Conservation (phyloP, 2,797 vertebrate genomes). For the Chelon auratus region DNA sequence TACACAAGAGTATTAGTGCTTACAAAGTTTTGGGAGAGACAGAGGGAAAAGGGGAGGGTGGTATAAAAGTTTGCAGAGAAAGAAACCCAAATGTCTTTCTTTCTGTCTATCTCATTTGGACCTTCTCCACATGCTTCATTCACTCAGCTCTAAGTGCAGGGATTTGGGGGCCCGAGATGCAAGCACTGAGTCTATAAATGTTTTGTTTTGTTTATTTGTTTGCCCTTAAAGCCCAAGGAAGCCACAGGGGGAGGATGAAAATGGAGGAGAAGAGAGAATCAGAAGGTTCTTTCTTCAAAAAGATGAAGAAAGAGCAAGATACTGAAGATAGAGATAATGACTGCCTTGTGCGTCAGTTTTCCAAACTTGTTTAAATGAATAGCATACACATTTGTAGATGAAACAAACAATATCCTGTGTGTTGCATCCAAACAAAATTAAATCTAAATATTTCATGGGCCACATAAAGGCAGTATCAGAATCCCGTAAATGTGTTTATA, state of each 20-base stretch:
- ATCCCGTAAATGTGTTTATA: constrained; percentile 14
- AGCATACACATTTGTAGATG: constrained; percentile 29
- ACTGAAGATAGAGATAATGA: constrained; percentile 49
- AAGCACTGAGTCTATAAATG: constrained; percentile 79
- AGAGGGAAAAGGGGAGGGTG: constrained; percentile 74
- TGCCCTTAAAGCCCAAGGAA: constrained; percentile 75
- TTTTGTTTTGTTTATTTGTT: constrained; percentile 83
- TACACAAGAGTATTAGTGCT: constrained; percentile 62
- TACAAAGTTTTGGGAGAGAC: constrained; percentile 77
- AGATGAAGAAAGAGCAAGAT: constrained; percentile 56
- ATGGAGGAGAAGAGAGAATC: constrained; percentile 52
- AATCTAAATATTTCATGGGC: constrained; percentile 3
- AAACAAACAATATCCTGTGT: constrained; percentile 16
- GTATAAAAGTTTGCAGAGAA: constrained; percentile 81
- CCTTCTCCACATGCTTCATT: constrained; percentile 77
- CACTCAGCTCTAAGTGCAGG: constrained; percentile 69
- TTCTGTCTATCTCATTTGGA: constrained; percentile 66
- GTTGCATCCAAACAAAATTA: constrained; percentile 38
- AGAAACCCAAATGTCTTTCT: constrained; percentile 73
- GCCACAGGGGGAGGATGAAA: constrained; percentile 69
- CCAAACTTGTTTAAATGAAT: constrained; percentile 48
- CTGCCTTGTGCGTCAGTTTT: constrained; percentile 35
- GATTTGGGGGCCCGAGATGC: constrained; percentile 72
- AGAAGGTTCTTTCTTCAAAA: constrained; percentile 41
- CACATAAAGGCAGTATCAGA: no score